Evolutionary conservation across 2,888 invertebrate species (phyloP).

Genomic region (Drosophila atripex): DNA sequence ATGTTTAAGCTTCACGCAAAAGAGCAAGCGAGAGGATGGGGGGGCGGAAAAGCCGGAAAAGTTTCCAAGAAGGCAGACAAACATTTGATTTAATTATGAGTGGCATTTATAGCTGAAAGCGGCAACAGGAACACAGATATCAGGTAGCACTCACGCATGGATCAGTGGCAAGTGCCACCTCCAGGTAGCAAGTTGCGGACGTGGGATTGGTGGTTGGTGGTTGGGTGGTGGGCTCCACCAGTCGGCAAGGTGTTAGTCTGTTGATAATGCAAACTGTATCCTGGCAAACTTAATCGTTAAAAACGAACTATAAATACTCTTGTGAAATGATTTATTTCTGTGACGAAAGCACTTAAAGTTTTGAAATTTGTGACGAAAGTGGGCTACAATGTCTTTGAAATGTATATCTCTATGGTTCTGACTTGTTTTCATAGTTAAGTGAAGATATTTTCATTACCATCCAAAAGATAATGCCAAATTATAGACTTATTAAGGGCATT

Average conservation of each 20-base stretch:
- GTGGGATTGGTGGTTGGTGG: neutral
- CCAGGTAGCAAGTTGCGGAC: too few species aligned
- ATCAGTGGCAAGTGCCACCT: constrained; percentile 7
- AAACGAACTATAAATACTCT: constrained; percentile 58
- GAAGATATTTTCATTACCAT: too few species aligned
- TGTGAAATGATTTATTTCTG: neutral
- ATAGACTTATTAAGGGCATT: too few species aligned
- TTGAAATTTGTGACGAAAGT: too few species aligned
- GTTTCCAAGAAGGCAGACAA: constrained; percentile 63
- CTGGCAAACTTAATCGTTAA: constrained; percentile 21
- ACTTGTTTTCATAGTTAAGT: too few species aligned
- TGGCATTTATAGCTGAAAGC: constrained; percentile 82
- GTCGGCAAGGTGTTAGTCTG: constrained; percentile 82
- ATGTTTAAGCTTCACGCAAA: constrained; percentile 78
- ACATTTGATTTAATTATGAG: constrained; percentile 84
- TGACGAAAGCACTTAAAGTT: too few species aligned
- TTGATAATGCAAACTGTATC: constrained; percentile 80
- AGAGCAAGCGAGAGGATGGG: constrained; percentile 6
- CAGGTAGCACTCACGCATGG: constrained; percentile 25
- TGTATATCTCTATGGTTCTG: too few species aligned
- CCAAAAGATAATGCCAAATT: too few species aligned
- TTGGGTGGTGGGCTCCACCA: neutral
- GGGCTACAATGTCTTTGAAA: neutral
- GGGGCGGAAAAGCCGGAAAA: constrained; percentile 47
- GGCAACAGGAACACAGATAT: constrained; percentile 20